Percentiles rank a stretch among this genome's conserved stretches.
Conservation (phyloP, 2,888 invertebrate species). For the Diloba caeruleocephala region DNA sequence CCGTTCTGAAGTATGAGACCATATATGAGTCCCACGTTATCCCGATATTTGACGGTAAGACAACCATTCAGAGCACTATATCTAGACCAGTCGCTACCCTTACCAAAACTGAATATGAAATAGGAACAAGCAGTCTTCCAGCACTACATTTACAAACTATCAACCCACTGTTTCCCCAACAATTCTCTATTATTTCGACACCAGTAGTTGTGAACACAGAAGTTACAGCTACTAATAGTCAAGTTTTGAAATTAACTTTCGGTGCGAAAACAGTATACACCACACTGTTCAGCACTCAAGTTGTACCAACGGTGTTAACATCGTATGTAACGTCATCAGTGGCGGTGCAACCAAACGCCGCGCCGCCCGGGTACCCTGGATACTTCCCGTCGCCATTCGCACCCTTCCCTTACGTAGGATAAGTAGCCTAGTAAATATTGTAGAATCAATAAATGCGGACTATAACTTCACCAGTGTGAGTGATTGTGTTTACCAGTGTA, state of each 20-base stretch:
- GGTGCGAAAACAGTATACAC: slow-evolving; percentile 97
- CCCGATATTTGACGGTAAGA: slow-evolving; percentile 93
- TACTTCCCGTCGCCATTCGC: slow-evolving; percentile 94
- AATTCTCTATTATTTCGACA: slow-evolving; percentile 93
- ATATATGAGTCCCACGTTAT: slow-evolving; percentile 95
- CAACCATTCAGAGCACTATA: slow-evolving; percentile 93
- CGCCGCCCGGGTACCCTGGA: slow-evolving; percentile 90
- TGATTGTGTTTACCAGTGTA: slow-evolving; percentile 63
- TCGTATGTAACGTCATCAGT: slow-evolving; percentile 95
- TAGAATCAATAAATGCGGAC: slow-evolving; percentile 52
- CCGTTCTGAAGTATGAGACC: slow-evolving; percentile 93
- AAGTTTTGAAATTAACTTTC: slow-evolving; percentile 95
- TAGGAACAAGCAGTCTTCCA: slow-evolving; percentile 92
- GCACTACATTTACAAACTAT: slow-evolving; percentile 88
- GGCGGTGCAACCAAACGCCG: slow-evolving; percentile 92
- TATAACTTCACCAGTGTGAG: slow-evolving; percentile 54
- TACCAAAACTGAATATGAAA: slow-evolving; percentile 94
- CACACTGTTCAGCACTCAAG: slow-evolving; percentile 94
- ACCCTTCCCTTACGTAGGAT: slow-evolving; percentile 93
- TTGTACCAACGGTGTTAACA: slow-evolving; percentile 95
- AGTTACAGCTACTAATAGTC: slow-evolving; percentile 94
- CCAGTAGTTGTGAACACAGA: slow-evolving; percentile 94
- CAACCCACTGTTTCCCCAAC: slow-evolving; percentile 90
- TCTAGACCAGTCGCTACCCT: slow-evolving; percentile 94
- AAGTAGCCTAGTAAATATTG: slow-evolving; percentile 64